Conservation (phyloP, 1,140 invertebrate genomes). For the Drosophila nigrodunni region DNA sequence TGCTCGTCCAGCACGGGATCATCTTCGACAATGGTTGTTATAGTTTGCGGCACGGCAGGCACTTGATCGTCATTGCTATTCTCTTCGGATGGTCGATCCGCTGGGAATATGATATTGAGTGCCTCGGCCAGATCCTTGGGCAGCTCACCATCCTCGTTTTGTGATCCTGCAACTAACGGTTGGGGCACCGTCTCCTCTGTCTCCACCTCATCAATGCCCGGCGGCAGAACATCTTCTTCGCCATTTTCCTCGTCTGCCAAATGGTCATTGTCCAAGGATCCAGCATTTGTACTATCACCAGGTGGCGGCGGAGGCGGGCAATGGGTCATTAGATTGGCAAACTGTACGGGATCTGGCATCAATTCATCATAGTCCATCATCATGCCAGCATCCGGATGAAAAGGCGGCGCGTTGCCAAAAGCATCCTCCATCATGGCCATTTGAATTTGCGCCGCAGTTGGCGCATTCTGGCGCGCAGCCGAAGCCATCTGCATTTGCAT, state of each 20-base stretch:
- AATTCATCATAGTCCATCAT: conserved; percentile 84
- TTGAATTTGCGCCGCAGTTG: conserved; percentile 79
- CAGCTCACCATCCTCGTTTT: conserved; percentile 76
- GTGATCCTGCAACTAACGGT: conserved; percentile 54
- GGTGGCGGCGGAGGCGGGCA: conserved; percentile 79
- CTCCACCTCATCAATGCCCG: conserved; percentile 80
- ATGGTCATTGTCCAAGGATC: conserved; percentile 17
- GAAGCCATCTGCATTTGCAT: conserved; percentile 28
- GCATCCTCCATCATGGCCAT: conserved; percentile 84
- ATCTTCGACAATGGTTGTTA: conserved; percentile 73
- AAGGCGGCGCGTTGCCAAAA: conserved; percentile 78
- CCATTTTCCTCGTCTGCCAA: conserved; percentile 23
- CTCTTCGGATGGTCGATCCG: conserved; percentile 54
- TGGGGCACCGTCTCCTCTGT: conserved; percentile 68
- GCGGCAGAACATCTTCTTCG: conserved; percentile 72
- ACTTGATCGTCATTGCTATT: conserved; percentile 32
- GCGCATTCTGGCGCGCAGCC: conserved; percentile 55
- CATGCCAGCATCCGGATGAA: conserved; percentile 80
- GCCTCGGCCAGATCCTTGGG: conserved; percentile 90
- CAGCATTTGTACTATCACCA: conserved; percentile 37
- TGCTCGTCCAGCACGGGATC: conserved; percentile 63
- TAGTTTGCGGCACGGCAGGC: conserved; percentile 48
- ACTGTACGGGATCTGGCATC: conserved; percentile 84
- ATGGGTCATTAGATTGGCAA: conserved; percentile 77
- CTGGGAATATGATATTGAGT: conserved; percentile 89